Conservation (phyloP, 2,888 invertebrate genomes). For the Coleophora deauratella region DNA sequence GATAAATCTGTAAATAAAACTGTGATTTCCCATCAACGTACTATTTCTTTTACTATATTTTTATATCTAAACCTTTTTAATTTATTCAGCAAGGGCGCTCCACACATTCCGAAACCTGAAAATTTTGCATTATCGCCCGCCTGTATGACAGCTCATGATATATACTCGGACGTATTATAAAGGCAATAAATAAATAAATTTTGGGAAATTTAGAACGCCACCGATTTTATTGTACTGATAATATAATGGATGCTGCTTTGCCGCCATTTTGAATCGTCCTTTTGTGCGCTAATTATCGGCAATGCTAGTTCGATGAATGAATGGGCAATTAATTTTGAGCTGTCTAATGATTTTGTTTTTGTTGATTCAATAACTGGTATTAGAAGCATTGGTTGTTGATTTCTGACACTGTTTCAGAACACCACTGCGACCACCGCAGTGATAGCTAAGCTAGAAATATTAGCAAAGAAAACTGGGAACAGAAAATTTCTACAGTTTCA, state of each 20-base stretch:
- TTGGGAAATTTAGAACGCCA: conserved; percentile 63
- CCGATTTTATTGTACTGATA: conserved; percentile 60
- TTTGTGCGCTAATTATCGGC: conserved; percentile 27
- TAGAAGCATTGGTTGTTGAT: neutral
- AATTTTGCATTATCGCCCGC: conserved; percentile 71
- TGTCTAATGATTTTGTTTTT: neutral
- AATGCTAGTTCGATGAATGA: conserved; percentile 12
- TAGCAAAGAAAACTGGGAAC: too few species aligned
- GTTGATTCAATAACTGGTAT: neutral
- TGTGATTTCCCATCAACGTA: too few species aligned
- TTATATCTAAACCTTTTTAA: too few species aligned
- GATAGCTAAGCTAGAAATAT: too few species aligned
- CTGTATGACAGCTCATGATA: conserved; percentile 68
- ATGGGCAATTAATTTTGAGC: conserved; percentile 3
- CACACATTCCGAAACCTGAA: conserved; percentile 32
- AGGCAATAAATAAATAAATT: conserved; percentile 72
- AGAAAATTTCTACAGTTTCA: too few species aligned
- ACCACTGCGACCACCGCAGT: too few species aligned
- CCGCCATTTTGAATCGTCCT: conserved; percentile 39
- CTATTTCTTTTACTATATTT: too few species aligned
- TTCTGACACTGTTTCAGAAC: too few species aligned
- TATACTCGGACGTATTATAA: conserved; percentile 71
- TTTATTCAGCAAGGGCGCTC: conserved; percentile 37
- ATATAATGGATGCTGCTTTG: conserved; percentile 40
- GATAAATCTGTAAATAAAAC: too few species aligned